phyloP scores from a whole-genome alignment of 2,888 invertebrate species.

The Lathronympha strigana region DNA sequence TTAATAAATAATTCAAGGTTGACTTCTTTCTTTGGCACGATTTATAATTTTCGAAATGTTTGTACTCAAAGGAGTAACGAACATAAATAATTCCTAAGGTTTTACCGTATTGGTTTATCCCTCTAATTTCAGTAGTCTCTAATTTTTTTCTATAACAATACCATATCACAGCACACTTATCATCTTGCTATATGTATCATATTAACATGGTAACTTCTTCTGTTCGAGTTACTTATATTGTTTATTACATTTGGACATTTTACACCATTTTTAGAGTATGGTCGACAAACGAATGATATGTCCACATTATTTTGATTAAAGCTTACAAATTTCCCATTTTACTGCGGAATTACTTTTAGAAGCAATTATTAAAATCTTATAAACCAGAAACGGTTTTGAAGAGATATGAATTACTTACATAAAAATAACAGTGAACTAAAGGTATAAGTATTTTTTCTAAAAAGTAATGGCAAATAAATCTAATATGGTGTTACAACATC shows the following conservation, averaged over 20 bases:
- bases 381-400: constrained; percentile 44
- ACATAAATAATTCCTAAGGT: constrained; percentile 45
- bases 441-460: constrained; percentile 48
- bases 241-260: constrained; percentile 62
- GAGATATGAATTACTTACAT: constrained; percentile 36
- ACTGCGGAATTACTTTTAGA: constrained; percentile 29
- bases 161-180: constrained; percentile 73
- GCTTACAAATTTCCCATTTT: constrained; percentile 60
- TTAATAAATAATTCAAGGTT: constrained; percentile 15
- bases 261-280: constrained; percentile 49
- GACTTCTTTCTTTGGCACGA: constrained; percentile 31
- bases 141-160: constrained; percentile 63
- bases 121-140: constrained; percentile 56
- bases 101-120: constrained; percentile 52
- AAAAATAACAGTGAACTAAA: constrained; percentile 53
- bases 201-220: constrained; percentile 60
- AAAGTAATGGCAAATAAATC: constrained; percentile 63
- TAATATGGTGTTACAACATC: constrained; percentile 63
- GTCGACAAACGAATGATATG: constrained; percentile 62
- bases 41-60: constrained; percentile 1
- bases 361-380: constrained; percentile 4
- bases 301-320: constrained; percentile 71
- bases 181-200: constrained; percentile 58
- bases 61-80: constrained; percentile 30
- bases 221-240: constrained; percentile 49